Base-by-base conservation (phyloP, 2,113 vertebrate species). In the Struthidea cinerea region DNA sequence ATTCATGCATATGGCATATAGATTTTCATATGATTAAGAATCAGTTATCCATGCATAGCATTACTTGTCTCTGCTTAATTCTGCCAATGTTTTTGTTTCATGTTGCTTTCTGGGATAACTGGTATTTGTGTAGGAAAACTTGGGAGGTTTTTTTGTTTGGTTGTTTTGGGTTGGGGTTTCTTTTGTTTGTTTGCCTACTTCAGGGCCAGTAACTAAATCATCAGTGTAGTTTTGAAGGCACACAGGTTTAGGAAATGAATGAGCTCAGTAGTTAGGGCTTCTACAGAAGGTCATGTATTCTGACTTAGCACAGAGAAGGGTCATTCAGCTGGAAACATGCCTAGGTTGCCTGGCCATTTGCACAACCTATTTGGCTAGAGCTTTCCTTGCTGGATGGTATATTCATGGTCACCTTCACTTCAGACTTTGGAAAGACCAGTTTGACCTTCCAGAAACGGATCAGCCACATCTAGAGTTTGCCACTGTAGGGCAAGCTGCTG, bases 381-480 rank as follows among this genome's bases (percentile, higher is more conserved):
- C 83, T 96, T 96, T 97, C 92, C 95, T 97, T 97, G 23, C 64
- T 53, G 94, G 94, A 89, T 96, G 93, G 71, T 93, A 92, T 95
- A 93, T 96, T 98, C 97, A 95, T 86, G 87, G 96, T 73, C 83
- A 97, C 80, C 84, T 97, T 97, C 94, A 91, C 84, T 96, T 89
- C 57, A 94, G 91, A 95, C 96, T 96, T 97, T 97, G 90, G 95
- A 97, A 98, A 95, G 92, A 97, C 57, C 93, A 89, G 79, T 94
- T 97, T 97, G 95, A 96, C 96, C 95, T 88, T 89, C 82, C 79
- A 95, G 92, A 94, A 94, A 90, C 41, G 77, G 93, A 91, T 87
- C 59, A 64, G 82, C 84, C 87, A 95, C 85, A 90, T 94, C 92
- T 87, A 91, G 78, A 81, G 37, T 90, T 60, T 52, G 39, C 52